A percentile compares a stretch with the other conserved stretches of the same genome.
Conservation (phyloP, 1,140 invertebrate genomes). For the Thaumetopoea pityocampa region DNA sequence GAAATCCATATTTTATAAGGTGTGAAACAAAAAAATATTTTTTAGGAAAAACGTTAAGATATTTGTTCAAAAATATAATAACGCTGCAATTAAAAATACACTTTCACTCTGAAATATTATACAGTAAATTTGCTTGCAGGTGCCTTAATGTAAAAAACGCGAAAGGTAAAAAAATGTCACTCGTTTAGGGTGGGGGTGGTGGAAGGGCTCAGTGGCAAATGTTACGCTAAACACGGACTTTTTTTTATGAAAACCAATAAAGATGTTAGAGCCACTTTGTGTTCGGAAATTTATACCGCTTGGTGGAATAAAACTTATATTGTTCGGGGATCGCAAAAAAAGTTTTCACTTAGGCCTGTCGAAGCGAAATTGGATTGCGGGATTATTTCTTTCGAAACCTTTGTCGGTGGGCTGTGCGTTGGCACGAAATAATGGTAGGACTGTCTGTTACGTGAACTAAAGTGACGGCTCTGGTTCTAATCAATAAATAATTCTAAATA, state of each 20-base stretch:
- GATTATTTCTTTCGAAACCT: slow-evolving; percentile 58
- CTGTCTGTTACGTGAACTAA: no score
- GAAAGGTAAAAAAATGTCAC: slow-evolving; percentile 24
- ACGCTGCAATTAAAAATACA: slow-evolving; percentile 16
- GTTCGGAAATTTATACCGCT: slow-evolving; percentile 71
- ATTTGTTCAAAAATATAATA: slow-evolving; percentile 4
- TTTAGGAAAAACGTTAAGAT: slow-evolving; percentile 4
- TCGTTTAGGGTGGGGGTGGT: slow-evolving; percentile 20
- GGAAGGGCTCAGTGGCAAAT: slow-evolving; percentile 40
- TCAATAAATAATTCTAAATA: no score
- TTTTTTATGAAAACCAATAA: slow-evolving; percentile 75
- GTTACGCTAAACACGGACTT: slow-evolving; percentile 55
- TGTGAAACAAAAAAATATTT: slow-evolving; percentile 8
- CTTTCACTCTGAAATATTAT: slow-evolving; percentile 15
- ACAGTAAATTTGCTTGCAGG: slow-evolving; percentile 15
- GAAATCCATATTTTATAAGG: background rate
- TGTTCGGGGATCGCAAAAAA: slow-evolving; percentile 66
- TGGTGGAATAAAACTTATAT: slow-evolving; percentile 72
- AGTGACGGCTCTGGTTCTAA: no score
- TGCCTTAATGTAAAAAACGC: slow-evolving; percentile 11
- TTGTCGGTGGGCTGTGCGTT: slow-evolving; percentile 31
- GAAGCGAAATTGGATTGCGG: slow-evolving; percentile 62
- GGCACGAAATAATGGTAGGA: slow-evolving; percentile 38
- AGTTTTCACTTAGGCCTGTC: slow-evolving; percentile 71
- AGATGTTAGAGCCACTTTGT: slow-evolving; percentile 72